These are phyloP conservation scores for Trididemnum clinides DNA, from an alignment of 23 tunicate genomes.

Conservation along the genomic window DNA sequence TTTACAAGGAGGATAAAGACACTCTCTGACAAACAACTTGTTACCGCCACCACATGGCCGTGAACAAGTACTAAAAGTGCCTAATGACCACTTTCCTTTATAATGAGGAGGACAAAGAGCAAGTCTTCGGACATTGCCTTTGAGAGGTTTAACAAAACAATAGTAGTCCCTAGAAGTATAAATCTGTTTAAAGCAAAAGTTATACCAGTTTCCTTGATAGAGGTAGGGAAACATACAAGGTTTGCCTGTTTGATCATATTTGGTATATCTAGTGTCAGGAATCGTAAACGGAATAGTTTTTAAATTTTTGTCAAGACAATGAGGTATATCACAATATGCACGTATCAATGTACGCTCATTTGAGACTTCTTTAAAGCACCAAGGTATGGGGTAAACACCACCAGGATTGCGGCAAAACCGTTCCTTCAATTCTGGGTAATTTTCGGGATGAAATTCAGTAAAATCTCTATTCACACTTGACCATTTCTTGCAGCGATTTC, in stretches of 20 bases:
- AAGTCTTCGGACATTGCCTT: no score
- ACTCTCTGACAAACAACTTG: slow-evolving; percentile 50
- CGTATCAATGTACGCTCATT: not conserved
- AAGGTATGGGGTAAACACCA: slow-evolving; percentile 38
- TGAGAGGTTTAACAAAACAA: no score
- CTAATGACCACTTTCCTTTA: slow-evolving; percentile 53
- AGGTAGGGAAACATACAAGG: slow-evolving; percentile 53
- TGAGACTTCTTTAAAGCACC: slow-evolving; percentile 50
- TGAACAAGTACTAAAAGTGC: slow-evolving; percentile 50
- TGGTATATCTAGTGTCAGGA: slow-evolving; percentile 8
- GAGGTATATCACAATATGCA: slow-evolving; percentile 40
- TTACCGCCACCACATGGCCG: slow-evolving; percentile 58
- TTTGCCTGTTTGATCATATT: not conserved
- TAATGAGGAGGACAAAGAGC: slow-evolving; percentile 62
- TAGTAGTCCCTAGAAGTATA: no score
- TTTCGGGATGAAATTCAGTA: slow-evolving; percentile 25
- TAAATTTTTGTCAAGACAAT: slow-evolving; percentile 25
- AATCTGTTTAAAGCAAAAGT: slow-evolving; percentile 19
- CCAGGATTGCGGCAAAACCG: slow-evolving; percentile 78
- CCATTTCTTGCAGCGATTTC: slow-evolving; percentile 59
- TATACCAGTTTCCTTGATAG: slow-evolving; percentile 12
- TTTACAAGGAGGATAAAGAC: slow-evolving; percentile 64
- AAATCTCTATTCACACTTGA: not conserved
- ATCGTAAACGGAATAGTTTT: slow-evolving; percentile 68
- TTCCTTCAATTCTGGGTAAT: slow-evolving; percentile 19